phyloP scores from a whole-genome alignment of 2,888 invertebrate species.

The Drosophila flavopinicola region DNA sequence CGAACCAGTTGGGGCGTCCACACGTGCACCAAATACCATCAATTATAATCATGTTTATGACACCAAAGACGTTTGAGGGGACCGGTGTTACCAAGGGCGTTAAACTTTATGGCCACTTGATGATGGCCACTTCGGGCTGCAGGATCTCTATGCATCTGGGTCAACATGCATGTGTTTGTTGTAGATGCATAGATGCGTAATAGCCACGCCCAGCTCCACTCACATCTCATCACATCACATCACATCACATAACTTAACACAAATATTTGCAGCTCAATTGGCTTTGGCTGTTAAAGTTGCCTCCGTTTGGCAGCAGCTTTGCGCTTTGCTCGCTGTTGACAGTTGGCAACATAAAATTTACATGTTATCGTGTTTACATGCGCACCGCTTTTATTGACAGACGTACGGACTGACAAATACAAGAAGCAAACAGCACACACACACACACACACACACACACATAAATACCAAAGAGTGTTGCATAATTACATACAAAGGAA shows the following conservation, averaged over 20 bases:
- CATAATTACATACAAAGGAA: conserved; percentile 52
- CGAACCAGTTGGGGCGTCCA: conserved; percentile 56
- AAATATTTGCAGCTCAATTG: conserved; percentile 60
- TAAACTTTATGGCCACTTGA: conserved; percentile 30
- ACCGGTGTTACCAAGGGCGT: conserved; percentile 49
- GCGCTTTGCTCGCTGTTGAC: conserved; percentile 51
- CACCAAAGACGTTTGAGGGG: conserved; percentile 10
- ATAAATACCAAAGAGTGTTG: conserved; percentile 55
- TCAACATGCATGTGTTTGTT: conserved; percentile 32
- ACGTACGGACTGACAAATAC: conserved; percentile 34
- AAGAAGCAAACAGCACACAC: conserved; percentile 26
- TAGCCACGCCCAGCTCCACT: conserved; percentile 45
- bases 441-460: conserved; percentile 26
- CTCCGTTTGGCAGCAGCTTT: conserved; percentile 41
- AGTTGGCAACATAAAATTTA: conserved; percentile 72
- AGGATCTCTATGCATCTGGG: conserved; percentile 45
- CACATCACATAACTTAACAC: conserved; percentile 48
- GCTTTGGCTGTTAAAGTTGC: conserved; percentile 44
- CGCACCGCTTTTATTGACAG: conserved; percentile 63
- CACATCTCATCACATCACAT: conserved; percentile 12
- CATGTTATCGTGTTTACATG: conserved; percentile 65
- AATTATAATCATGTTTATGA: conserved; percentile 37
- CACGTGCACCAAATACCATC: conserved; percentile 51
- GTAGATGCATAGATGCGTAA: conserved; percentile 39
- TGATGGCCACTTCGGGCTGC: conserved; percentile 32